phyloP scores from a whole-genome alignment of 2,888 invertebrate genomes.

The Tipula vernalis region DNA sequence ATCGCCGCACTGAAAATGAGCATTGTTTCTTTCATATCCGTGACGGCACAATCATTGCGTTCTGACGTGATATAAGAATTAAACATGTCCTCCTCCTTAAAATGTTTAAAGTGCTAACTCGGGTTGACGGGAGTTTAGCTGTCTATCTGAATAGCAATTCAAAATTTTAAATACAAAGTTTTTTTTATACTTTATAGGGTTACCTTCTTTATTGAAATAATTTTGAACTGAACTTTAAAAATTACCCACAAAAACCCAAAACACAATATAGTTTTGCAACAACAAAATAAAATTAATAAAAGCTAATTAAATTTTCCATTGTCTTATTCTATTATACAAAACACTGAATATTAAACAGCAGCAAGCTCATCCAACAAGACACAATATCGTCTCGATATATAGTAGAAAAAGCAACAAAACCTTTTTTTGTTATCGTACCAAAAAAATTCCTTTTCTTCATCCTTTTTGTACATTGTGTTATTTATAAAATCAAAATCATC shows the following conservation, averaged over 20 bases:
- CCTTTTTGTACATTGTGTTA: not conserved
- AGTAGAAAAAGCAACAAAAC: not conserved
- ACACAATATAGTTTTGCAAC: not conserved
- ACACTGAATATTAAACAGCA: not conserved
- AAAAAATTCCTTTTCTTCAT: not conserved
- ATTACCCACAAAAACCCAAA: not conserved
- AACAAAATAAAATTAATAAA: not conserved
- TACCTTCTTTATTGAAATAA: no score
- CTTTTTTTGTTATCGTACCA: not conserved
- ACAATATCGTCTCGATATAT: not conserved
- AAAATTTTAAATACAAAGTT: no score
- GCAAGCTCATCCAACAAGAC: not conserved
- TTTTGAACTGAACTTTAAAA: no score
- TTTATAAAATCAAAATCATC: slow-evolving; percentile 4
- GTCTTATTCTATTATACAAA: not conserved
- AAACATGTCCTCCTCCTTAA: no score
- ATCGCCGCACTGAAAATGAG: no score
- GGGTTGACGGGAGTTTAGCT: no score
- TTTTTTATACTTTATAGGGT: no score
- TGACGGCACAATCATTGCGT: no score
- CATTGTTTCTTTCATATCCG: no score
- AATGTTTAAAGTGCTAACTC: no score
- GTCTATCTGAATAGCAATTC: no score
- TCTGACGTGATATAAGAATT: no score
- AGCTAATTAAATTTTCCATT: not conserved